Percentiles rank a stretch among this genome's conserved stretches.
Evolutionary conservation across 2,113 vertebrate genomes (phyloP).

Genomic region (Mormyrus lacerda): DNA sequence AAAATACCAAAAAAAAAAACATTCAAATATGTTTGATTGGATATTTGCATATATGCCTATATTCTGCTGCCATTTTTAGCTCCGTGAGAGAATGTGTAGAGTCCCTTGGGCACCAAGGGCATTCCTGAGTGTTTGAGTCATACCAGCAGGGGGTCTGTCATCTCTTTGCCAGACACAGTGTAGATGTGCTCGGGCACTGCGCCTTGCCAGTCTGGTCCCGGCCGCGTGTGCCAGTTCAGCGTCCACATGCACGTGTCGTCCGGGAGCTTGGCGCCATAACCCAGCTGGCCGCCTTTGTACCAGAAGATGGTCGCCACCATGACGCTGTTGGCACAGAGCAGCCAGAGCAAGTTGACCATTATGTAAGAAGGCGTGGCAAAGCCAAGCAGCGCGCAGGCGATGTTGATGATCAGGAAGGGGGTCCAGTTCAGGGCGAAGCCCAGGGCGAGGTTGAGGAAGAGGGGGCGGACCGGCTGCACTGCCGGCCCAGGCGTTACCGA

Average conservation of each 20-base stretch:
- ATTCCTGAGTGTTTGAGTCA: background rate
- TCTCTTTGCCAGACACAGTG: constrained; percentile 9
- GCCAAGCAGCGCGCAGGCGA: constrained; percentile 24
- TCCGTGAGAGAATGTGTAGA: background rate
- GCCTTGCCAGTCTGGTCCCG: background rate
- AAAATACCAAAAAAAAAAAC: background rate
- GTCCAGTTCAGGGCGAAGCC: constrained; percentile 49
- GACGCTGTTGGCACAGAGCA: constrained; percentile 57
- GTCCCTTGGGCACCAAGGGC: background rate
- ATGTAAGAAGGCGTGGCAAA: constrained; percentile 49
- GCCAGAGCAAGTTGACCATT: constrained; percentile 54
- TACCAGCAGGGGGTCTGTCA: background rate
- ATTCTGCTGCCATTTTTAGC: background rate
- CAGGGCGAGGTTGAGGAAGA: constrained; percentile 46
- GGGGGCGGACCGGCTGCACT: background rate
- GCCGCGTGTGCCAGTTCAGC: constrained; percentile 42
- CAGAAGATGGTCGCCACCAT: constrained; percentile 46
- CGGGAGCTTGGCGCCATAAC: constrained; percentile 32
- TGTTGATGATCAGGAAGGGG: constrained; percentile 43
- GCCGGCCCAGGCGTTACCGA: background rate
- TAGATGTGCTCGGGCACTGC: background rate
- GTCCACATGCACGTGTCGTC: constrained; percentile 50
- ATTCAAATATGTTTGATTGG: background rate
- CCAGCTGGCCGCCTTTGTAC: constrained; percentile 29
- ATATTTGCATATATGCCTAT: background rate